A percentile compares a stretch with the other conserved stretches of the same genome.
Conservation (phyloP, 2,113 vertebrate genomes). For the Xiphorhynchus elegans region DNA sequence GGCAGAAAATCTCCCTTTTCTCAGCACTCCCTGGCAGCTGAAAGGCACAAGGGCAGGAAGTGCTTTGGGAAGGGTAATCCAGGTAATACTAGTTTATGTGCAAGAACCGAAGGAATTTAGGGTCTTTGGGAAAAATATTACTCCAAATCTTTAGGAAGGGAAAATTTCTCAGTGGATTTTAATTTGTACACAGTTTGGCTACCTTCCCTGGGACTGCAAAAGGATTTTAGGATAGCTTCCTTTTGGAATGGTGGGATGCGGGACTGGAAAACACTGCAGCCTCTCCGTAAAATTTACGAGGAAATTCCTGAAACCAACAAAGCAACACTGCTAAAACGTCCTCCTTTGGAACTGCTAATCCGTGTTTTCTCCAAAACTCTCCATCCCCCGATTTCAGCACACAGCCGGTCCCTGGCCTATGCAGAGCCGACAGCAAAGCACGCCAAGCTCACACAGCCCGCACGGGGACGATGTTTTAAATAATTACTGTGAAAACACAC, state of each 20-base stretch:
- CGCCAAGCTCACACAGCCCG: background rate
- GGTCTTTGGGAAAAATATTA: background rate
- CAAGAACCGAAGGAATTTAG: background rate
- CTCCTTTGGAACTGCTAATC: background rate
- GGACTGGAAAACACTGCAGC: background rate
- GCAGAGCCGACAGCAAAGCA: background rate
- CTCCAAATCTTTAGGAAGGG: background rate
- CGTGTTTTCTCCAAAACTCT: background rate
- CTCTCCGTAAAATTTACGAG: background rate
- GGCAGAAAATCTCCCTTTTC: background rate
- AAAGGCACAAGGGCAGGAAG: background rate
- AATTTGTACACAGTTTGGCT: background rate
- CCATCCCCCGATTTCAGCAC: background rate
- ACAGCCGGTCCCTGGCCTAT: background rate
- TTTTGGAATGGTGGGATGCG: accelerated
- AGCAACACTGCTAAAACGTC: background rate
- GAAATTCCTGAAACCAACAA: background rate
- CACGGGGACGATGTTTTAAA: background rate
- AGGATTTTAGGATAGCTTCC: background rate
- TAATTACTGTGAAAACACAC: background rate
- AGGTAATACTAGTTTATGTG: accelerated
- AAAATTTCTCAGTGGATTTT: background rate
- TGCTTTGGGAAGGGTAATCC: background rate
- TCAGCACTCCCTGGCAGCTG: background rate
- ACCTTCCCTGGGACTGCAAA: background rate